These are phyloP conservation scores for Pristionchus mayeri DNA, from an alignment of 2,888 invertebrate species.

Conservation along the genomic window DNA sequence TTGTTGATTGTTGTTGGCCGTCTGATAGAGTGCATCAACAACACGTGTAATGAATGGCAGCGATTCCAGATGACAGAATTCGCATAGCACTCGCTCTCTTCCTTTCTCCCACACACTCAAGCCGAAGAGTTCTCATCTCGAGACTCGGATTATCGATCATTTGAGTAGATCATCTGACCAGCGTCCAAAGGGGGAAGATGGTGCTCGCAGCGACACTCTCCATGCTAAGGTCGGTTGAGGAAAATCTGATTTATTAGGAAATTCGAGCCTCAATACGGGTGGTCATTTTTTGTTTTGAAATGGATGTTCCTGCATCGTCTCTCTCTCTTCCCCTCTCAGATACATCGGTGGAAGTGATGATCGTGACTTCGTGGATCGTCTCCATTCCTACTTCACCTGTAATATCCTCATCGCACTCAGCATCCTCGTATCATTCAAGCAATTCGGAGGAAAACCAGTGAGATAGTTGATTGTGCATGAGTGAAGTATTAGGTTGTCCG, in stretches of 20 bases:
- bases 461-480: no score
- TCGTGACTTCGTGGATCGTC: slow-evolving; percentile 74
- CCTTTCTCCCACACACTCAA: neutral
- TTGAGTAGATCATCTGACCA: neutral
- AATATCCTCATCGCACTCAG: slow-evolving; percentile 73
- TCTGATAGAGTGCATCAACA: no score
- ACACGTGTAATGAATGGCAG: no score
- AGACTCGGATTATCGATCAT: slow-evolving; percentile 11
- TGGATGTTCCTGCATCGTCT: no score
- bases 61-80: neutral
- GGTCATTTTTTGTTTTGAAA: no score
- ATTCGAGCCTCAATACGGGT: neutral
- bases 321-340: slow-evolving; percentile 10
- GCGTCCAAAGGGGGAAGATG: slow-evolving; percentile 55
- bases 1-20: no score
- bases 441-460: slow-evolving; percentile 75
- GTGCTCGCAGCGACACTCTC: slow-evolving; percentile 73
- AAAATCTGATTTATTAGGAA: neutral
- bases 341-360: slow-evolving; percentile 74
- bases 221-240: slow-evolving; percentile 65
- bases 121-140: neutral
- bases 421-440: slow-evolving; percentile 75
- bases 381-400: slow-evolving; percentile 74
- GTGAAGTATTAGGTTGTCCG: no score
- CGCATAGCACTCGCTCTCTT: neutral